A percentile compares a stretch with the other conserved stretches of the same genome.
These are phyloP conservation scores for Sitobion miscanthi DNA, from an alignment of 1,140 invertebrate species.

Conservation along the genomic window DNA sequence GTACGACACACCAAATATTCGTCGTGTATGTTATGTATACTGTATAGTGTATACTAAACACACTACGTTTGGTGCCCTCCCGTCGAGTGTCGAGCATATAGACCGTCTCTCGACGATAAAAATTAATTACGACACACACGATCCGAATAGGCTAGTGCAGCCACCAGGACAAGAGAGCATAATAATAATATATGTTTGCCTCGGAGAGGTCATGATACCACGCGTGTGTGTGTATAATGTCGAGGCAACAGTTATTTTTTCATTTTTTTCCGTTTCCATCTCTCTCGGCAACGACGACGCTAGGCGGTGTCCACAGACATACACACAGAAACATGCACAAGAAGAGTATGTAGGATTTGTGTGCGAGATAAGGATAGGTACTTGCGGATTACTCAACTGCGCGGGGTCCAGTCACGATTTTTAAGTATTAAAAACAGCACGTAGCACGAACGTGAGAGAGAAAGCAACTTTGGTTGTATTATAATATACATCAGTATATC, in stretches of 20 bases:
- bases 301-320: neutral
- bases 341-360: slow-evolving; percentile 8
- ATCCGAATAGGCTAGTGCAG: neutral
- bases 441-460: slow-evolving; percentile 15
- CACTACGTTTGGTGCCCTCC: neutral
- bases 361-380: slow-evolving; percentile 16
- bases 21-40: neutral
- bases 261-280: neutral
- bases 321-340: neutral
- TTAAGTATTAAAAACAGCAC: slow-evolving; percentile 33
- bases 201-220: neutral
- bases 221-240: neutral
- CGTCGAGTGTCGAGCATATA: neutral
- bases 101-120: neutral
- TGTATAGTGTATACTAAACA: neutral
- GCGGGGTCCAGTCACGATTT: slow-evolving; percentile 35
- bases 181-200: slow-evolving; percentile 22
- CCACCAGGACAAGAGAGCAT: neutral
- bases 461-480: slow-evolving; percentile 19
- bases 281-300: neutral
- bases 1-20: neutral
- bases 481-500: neutral
- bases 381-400: slow-evolving; percentile 26
- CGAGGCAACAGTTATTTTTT: slow-evolving; percentile 17
- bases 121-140: slow-evolving; percentile 15